phyloP scores from a whole-genome alignment of 2,797 vertebrate genomes.

The Pseudomugil gertrudae region DNA sequence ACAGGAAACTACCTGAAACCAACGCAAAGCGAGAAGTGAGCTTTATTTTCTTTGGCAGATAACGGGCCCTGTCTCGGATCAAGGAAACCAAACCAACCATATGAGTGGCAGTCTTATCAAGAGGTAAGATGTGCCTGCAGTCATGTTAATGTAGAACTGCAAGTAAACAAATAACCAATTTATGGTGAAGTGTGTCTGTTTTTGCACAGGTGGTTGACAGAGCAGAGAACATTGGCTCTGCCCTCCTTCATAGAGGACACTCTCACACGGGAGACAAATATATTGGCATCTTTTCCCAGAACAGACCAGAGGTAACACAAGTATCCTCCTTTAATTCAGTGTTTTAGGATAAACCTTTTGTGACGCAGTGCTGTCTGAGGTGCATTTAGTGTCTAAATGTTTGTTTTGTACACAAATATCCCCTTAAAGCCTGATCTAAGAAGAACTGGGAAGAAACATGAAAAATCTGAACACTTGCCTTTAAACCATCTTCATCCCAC shows the following conservation, averaged over 20 bases:
- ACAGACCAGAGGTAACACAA: conserved; percentile 91
- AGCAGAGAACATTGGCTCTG: conserved; percentile 89
- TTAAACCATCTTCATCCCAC: no score
- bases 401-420: background rate
- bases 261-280: conserved; percentile 82
- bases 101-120: conserved; percentile 92
- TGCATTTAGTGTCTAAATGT: background rate
- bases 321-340: background rate
- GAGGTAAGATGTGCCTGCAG: conserved; percentile 81
- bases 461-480: no score
- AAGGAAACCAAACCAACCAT: conserved; percentile 92
- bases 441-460: no score
- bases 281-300: conserved; percentile 94
- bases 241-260: conserved; percentile 90
- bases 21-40: background rate
- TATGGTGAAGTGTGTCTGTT: background rate
- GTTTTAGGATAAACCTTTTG: background rate
- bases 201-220: conserved; percentile 84
- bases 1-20: background rate
- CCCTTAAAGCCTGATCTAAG: no score
- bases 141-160: background rate
- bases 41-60: conserved; percentile 73
- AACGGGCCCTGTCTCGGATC: conserved; percentile 94
- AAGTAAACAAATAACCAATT: background rate
- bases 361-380: background rate